Percentiles rank a stretch among this genome's conserved stretches.
Conservation (phyloP, 2,113 vertebrate genomes). For the Numida meleagris region DNA sequence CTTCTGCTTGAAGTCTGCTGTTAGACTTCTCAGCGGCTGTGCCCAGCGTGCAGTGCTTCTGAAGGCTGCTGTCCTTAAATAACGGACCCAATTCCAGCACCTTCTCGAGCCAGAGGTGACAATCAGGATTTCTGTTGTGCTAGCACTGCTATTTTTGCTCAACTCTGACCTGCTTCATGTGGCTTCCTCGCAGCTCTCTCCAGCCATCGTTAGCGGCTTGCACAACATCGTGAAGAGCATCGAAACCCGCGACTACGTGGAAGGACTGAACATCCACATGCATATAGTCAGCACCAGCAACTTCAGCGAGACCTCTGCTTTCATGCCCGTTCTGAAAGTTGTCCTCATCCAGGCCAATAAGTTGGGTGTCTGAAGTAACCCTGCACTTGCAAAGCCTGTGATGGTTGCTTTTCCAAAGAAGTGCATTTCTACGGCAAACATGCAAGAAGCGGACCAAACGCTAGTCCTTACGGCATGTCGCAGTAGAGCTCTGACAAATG, state of each 20-base stretch:
- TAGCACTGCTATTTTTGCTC: not conserved
- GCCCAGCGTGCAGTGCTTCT: not conserved
- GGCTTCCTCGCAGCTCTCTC: slow-evolving; percentile 86
- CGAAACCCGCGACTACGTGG: slow-evolving; percentile 86
- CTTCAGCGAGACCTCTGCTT: slow-evolving; percentile 98
- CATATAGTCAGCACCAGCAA: slow-evolving; percentile 97
- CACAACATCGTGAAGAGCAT: slow-evolving; percentile 92
- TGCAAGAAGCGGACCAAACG: slow-evolving; percentile 36
- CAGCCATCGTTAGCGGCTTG: slow-evolving; percentile 88
- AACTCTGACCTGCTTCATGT: not conserved
- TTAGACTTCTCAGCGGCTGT: not conserved
- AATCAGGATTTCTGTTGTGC: not conserved
- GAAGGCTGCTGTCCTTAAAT: not conserved
- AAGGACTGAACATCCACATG: slow-evolving; percentile 92
- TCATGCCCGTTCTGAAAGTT: slow-evolving; percentile 98
- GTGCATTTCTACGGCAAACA: slow-evolving; percentile 1
- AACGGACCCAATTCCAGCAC: not conserved
- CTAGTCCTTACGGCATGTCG: slow-evolving; percentile 44
- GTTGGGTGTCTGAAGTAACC: slow-evolving; percentile 82
- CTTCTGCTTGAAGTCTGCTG: not conserved
- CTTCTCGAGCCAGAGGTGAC: not conserved
- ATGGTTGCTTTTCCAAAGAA: slow-evolving; percentile 68
- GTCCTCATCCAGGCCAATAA: slow-evolving; percentile 96
- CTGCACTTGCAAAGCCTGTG: not conserved
- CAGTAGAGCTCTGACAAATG: slow-evolving; percentile 21